phyloP scores from a whole-genome alignment of 2,797 vertebrate species.

The Smutsia gigantea region DNA sequence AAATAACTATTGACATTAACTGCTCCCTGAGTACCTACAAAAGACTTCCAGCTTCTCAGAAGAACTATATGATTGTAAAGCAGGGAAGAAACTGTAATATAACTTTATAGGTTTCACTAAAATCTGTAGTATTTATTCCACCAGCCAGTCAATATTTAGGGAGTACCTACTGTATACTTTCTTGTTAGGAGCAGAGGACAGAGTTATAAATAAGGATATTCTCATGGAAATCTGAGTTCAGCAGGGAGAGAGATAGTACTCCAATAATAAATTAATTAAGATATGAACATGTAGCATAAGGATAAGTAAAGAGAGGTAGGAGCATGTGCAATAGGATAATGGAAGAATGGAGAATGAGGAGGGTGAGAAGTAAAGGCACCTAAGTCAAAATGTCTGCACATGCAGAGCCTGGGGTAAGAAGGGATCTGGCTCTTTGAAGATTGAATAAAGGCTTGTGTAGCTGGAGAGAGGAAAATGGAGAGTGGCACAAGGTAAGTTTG shows the following conservation, averaged over 20 bases:
- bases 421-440: neutral
- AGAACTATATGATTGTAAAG: neutral
- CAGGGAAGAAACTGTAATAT: neutral
- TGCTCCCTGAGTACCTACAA: neutral
- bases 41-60: neutral
- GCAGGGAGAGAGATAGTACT: neutral
- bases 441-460: neutral
- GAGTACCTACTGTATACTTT: neutral
- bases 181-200: neutral
- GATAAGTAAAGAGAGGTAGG: neutral
- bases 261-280: neutral
- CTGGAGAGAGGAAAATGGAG: neutral
- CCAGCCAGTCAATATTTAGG: neutral
- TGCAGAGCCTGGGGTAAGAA: neutral
- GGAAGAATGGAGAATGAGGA: neutral
- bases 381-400: neutral
- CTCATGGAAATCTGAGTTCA: slow-evolving; percentile 17
- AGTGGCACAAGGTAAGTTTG: neutral
- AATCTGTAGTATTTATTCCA: neutral
- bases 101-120: neutral
- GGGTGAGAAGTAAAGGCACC: neutral
- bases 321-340: neutral
- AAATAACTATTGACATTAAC: neutral
- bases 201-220: neutral
- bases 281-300: neutral